These are phyloP conservation scores for Teinopalpus imperialis DNA, from an alignment of 2,888 invertebrate genomes.

Conservation along the genomic window DNA sequence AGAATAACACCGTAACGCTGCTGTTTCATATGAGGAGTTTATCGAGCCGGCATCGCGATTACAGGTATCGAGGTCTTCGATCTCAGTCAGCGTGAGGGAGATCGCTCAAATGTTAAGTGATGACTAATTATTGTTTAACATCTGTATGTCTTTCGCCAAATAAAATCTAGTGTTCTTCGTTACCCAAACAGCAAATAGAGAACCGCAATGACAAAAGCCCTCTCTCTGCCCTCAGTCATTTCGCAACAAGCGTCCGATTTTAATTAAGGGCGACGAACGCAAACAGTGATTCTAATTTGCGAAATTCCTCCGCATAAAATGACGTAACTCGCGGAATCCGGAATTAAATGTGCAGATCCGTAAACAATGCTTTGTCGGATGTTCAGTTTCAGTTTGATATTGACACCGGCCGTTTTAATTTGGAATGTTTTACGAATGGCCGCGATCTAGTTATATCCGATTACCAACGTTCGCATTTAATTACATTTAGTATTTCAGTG, in stretches of 20 bases:
- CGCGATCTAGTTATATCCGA: conserved; percentile 20
- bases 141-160: too few species aligned
- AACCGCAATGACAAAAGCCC: too few species aligned
- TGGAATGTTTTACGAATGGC: conserved; percentile 23
- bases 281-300: conserved; percentile 29
- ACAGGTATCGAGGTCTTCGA: too few species aligned
- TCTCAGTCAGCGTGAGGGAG: too few species aligned
- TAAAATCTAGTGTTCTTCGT: too few species aligned
- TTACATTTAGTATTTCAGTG: conserved; percentile 11
- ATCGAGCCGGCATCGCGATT: too few species aligned
- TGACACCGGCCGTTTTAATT: conserved; percentile 26
- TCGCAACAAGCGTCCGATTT: conserved; percentile 13
- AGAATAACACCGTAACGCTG: too few species aligned
- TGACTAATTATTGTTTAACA: too few species aligned
- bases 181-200: too few species aligned
- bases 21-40: too few species aligned
- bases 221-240: background rate
- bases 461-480: conserved; percentile 11
- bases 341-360: conserved; percentile 43
- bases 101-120: too few species aligned
- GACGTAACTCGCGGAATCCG: conserved; percentile 44
- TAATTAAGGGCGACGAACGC: conserved; percentile 21
- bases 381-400: conserved; percentile 25
- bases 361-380: conserved; percentile 34
- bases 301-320: conserved; percentile 46